Evolutionary conservation across 1,140 invertebrate genomes (phyloP).

Genomic region (Anoplophora glabripennis): DNA sequence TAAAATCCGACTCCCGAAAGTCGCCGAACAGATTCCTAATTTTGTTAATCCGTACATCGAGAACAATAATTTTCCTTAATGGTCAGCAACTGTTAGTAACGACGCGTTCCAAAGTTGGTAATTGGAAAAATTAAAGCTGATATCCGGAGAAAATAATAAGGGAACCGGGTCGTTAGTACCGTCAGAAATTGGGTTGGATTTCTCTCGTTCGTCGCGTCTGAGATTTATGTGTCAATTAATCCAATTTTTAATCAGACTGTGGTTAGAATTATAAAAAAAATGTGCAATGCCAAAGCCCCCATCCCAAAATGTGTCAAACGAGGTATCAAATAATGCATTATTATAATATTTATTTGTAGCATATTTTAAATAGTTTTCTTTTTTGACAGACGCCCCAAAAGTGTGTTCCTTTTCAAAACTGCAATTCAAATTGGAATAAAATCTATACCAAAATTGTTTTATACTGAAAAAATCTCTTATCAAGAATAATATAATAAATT

Average conservation of each 20-base stretch:
- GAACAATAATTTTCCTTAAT: conserved; percentile 20
- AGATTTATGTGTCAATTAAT: neutral
- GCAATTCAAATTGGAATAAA: too few relatives aligned
- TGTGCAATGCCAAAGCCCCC: too few relatives aligned
- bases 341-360: too few relatives aligned
- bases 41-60: conserved; percentile 22
- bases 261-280: too few relatives aligned
- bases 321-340: too few relatives aligned
- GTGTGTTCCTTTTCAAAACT: too few relatives aligned
- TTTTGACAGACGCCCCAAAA: too few relatives aligned
- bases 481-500: too few relatives aligned
- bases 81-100: conserved; percentile 31
- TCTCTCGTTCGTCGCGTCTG: neutral
- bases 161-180: neutral
- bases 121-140: conserved; percentile 28
- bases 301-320: too few relatives aligned
- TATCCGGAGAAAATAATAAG: conserved; percentile 8
- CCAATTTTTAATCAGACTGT: neutral
- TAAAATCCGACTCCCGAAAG: conserved; percentile 7
- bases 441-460: too few relatives aligned
- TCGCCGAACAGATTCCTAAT: conserved; percentile 25
- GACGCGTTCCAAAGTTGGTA: conserved; percentile 29
- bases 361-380: too few relatives aligned
- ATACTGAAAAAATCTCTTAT: too few relatives aligned
- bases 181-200: neutral